Evolutionary conservation across 53 echinoderm and acorn worm genomes (phyloP).

Genomic region (Echinometra lucunter): DNA sequence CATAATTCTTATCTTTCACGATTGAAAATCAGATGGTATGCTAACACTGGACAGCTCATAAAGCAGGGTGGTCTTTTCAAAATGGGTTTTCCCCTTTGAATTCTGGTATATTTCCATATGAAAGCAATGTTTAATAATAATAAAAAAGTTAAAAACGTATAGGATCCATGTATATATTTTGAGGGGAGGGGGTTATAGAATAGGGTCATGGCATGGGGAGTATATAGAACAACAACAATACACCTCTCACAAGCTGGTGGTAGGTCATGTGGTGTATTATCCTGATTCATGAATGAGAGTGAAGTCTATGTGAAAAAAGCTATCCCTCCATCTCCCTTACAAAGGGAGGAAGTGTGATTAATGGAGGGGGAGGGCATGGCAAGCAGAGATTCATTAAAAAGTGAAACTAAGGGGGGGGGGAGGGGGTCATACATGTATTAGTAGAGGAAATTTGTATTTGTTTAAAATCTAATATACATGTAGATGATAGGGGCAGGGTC

Average conservation of each 20-base stretch:
- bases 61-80: background rate
- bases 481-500: background rate
- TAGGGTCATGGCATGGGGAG: background rate
- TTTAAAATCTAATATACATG: background rate
- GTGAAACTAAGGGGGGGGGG: too few relatives aligned
- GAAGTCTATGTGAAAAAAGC: conserved; percentile 6
- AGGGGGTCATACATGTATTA: background rate
- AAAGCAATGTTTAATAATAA: background rate
- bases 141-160: background rate
- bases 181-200: background rate
- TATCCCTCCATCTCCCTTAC: background rate
- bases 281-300: background rate
- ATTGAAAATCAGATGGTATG: background rate
- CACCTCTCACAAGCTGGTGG: background rate
- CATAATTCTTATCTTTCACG: background rate
- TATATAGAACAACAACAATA: conserved; percentile 21
- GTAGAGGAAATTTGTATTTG: background rate
- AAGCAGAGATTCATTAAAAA: background rate
- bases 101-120: background rate
- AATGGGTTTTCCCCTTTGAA: background rate
- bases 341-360: background rate
- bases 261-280: background rate
- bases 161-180: too few relatives aligned
- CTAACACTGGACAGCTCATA: background rate
- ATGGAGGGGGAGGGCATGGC: background rate